Evolutionary conservation across 2,888 invertebrate species (phyloP).

Genomic region (Pseudococcus jackbeardsleyi): DNA sequence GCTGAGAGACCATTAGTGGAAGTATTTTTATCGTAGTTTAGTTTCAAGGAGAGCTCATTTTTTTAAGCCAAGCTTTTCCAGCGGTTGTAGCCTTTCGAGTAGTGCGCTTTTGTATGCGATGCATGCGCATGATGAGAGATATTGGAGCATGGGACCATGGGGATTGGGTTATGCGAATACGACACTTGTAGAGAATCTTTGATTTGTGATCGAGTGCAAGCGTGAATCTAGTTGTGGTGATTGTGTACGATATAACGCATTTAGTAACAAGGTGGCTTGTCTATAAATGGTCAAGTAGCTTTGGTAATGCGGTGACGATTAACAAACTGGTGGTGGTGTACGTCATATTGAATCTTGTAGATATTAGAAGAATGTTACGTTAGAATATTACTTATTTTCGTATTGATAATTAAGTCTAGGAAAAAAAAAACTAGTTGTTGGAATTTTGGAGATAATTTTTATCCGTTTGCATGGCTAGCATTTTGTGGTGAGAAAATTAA

Average conservation of each 20-base stretch:
- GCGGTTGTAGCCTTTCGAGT: not conserved
- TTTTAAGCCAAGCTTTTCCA: not conserved
- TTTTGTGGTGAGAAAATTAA: not conserved
- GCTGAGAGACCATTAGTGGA: slow-evolving; percentile 16
- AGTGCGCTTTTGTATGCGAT: not conserved
- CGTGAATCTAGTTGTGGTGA: not conserved
- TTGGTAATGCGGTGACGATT: not conserved
- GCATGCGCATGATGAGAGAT: not conserved
- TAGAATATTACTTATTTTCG: not conserved
- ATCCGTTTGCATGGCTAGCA: not conserved
- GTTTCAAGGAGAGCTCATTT: not conserved
- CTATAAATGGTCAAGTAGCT: slow-evolving; percentile 19
- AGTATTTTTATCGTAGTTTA: not conserved
- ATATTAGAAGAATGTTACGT: not conserved
- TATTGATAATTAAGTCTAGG: not conserved
- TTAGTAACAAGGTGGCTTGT: not conserved
- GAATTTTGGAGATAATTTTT: not conserved
- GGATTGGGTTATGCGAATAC: not conserved
- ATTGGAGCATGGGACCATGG: not conserved
- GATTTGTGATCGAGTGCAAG: not conserved
- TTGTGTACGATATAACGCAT: not conserved
- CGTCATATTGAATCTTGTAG: slow-evolving; percentile 5
- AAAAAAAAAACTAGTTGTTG: slow-evolving; percentile 3
- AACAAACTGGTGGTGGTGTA: not conserved
- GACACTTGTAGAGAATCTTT: slow-evolving; percentile 29